Evolutionary conservation across 2,113 vertebrate genomes (phyloP).

Genomic region (Oreotragus oreotragus): DNA sequence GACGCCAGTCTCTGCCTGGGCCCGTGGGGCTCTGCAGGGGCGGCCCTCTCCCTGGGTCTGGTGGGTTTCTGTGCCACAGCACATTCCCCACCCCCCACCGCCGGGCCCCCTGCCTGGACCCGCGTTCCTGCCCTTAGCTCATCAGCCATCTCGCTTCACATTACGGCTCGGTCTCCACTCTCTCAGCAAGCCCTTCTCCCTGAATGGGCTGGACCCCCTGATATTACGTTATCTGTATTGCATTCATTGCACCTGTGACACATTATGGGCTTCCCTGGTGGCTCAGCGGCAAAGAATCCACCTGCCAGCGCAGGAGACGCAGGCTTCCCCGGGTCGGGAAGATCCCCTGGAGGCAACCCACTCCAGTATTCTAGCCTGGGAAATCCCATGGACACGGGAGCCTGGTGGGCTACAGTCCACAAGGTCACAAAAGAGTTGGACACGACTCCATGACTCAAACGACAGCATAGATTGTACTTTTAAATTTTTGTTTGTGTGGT

Average conservation of each 20-base stretch:
- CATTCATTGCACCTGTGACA: not conserved
- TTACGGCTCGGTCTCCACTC: accelerated
- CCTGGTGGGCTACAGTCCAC: not conserved
- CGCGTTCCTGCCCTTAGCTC: not conserved
- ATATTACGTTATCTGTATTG: not conserved
- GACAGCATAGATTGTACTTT: not conserved
- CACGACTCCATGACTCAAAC: not conserved
- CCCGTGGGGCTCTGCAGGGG: not conserved
- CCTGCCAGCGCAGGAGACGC: not conserved
- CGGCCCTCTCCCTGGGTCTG: not conserved
- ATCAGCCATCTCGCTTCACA: not conserved
- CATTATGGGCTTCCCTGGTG: not conserved
- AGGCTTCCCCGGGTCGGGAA: not conserved
- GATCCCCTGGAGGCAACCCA: not conserved
- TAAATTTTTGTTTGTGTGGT: not conserved
- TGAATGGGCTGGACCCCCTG: too few relatives aligned
- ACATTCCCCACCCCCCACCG: not conserved
- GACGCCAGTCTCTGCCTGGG: accelerated
- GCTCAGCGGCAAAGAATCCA: not conserved
- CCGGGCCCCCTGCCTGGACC: not conserved
- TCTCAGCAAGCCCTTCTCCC: not conserved
- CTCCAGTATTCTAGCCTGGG: not conserved
- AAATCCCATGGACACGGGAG: not conserved
- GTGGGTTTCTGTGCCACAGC: not conserved
- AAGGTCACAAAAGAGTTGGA: not conserved